Base-by-base conservation (phyloP, 2,113 vertebrate genomes). In the Oncorhynchus kisutch region DNA sequence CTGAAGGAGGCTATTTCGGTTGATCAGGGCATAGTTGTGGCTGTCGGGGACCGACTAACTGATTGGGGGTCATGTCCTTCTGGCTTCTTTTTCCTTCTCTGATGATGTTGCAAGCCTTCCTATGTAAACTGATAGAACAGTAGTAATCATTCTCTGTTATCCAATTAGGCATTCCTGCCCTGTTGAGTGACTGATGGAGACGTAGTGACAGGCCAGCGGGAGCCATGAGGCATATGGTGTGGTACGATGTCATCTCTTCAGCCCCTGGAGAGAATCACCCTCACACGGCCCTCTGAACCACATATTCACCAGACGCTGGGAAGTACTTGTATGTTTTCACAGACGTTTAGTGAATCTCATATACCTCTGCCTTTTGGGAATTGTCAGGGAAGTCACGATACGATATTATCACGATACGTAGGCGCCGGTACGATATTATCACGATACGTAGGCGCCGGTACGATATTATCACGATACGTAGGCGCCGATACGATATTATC, bases 41-140 rank as follows among this genome's bases (percentile, higher is more conserved):
- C 72, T 81, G 24, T 5, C 69, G 11, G 39, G 7, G 39, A 9
- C 34, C 1, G 69, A 68, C 65, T 34, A 68, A 69, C 4, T 12
- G 24, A 67, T 77, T 74, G 24, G 24, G 24, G 67, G 75, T 77
- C 79, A 75, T 71, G 13, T 39, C 34, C 51, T 27, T 24, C 22
- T 14, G 27, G 64, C n/a, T 18, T 27, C 67, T 0, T 27, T 66
- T 69, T 54, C 69, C 68, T 48, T 66, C 16, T 74, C 71, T 6
- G 11, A 73, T 73, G 54, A 85, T 82, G 74, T 25, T 8, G 75
- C 77, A 83, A 85, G 84, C 87, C 39, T 39, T 39, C 39, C 39
- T 39, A 0, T 39, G 39, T 39, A 39, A 2, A 39, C 39, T 9
- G 7, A 39, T 39, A 39, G 39, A 39, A 39, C 65, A 39, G 59